Base-by-base conservation (phyloP, 2,113 vertebrate species). In the Otolemur garnettii region DNA sequence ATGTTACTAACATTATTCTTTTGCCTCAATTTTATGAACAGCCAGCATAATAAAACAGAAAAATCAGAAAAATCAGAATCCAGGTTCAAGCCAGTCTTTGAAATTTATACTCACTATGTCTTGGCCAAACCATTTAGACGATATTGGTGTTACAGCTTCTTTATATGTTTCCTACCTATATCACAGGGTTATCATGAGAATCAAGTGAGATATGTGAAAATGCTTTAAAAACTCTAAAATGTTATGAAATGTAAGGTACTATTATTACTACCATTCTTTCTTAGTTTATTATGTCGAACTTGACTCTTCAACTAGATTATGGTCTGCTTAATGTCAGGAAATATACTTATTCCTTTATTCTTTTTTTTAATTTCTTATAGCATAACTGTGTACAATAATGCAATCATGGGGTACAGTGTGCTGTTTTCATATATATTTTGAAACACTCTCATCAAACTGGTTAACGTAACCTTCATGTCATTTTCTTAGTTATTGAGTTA, bases 221-320 rank as follows among this genome's bases (percentile, higher is more conserved):
- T 21, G 72, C 38, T 92, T 68, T 80, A 14, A 62, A 94, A 88
- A 30, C 35, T 91, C 3, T 81, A 69, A 57, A 53, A 14, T 83
- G 22, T 57, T 88, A 92, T 28, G 50, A 80, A 85, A 89, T 79
- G 26, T 83, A 53, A 80, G 45, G 38, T 74, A 50, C 21, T 38
- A 3, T 94, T 82, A 74, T 86, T 88, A 42, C 66, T 57, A 68
- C 11, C 55, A 18, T 96, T 96, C 33, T 81, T 79, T 84, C 69
- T 93, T 35, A 50, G 28, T 91, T 94, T 93, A 50, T 30, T 86
- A 85, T 85, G 19, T 89, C 93, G 53, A 94, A 86, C 68, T 93
- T 93, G 45, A 90, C 75, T 82, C 28, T 79, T 92, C 38, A 85
- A 74, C 33, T 68, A 90, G 62, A 66, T 93, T 90, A 80, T 90